These are phyloP conservation scores for Apostichopus parvimensis DNA, from an alignment of 35 echinoderm and acorn worm species.

Conservation along the genomic window DNA sequence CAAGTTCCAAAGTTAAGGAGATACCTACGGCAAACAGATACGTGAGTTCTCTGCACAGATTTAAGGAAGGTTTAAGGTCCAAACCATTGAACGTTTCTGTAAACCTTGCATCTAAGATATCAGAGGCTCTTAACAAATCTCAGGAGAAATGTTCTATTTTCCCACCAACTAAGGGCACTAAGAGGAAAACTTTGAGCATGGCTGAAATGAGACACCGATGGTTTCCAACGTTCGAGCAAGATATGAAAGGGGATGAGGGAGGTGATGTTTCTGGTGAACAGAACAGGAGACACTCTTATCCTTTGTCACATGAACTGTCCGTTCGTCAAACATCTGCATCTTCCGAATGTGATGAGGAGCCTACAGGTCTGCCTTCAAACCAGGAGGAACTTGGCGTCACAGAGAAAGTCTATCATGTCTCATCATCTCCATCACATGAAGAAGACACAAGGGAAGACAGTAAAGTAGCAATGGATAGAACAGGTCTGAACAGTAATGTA, in stretches of 20 bases:
- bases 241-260: neutral
- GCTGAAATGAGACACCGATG: neutral
- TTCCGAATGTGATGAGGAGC: neutral
- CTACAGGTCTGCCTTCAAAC: too few species aligned
- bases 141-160: neutral
- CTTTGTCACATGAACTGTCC: constrained; percentile 11
- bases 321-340: neutral
- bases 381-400: too few species aligned
- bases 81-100: neutral
- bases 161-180: neutral
- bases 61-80: constrained; percentile 30
- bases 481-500: neutral
- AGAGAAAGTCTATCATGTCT: neutral
- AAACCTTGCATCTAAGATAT: constrained; percentile 15
- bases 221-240: neutral
- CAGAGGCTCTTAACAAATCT: constrained; percentile 2
- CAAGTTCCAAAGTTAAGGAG: neutral
- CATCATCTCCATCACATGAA: neutral
- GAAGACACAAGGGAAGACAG: neutral
- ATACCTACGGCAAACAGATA: neutral
- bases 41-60: constrained; percentile 24
- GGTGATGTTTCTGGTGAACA: neutral
- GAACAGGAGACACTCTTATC: neutral
- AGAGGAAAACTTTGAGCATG: constrained; percentile 5
- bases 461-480: neutral